Base-by-base conservation (phyloP, 2,888 invertebrate genomes). In the Boloria euphrosyne region DNA sequence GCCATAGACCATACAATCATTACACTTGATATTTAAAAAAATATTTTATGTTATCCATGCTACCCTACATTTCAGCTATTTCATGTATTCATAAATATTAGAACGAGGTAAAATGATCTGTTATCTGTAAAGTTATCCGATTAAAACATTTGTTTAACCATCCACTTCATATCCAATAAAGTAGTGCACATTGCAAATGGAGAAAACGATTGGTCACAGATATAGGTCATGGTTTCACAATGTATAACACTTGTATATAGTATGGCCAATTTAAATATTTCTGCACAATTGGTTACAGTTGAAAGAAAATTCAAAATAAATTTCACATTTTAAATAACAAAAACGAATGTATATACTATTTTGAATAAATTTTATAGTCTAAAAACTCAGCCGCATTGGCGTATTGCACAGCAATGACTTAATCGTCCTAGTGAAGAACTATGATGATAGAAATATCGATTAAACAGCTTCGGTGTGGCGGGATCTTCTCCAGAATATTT, bases 1-100 rank as follows among this genome's bases (percentile, higher is more conserved):
- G 85, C 78, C 77, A 82, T 75, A 81, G 76, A 84, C 80, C 78
- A 80, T 83, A 87, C 50, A 57, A 61, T 65, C 68, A 72, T 69
- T 70, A 71, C 71, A 67, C 59, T 27, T 47, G n/a, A 38, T 38
- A 38, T 46, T 57, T 46, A 22, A 43, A n/a, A 13, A 3, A 10
- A 5, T 27, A 31, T 10, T 27, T 49, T 49, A 49, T n/a, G 1
- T 7, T 38, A 6, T 31, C 27, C 14, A 47, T 59, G 22, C 22
- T 22, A 0, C 0, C 16, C 17, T 18, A 5, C n/a, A 16, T 27
- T n/a, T 43, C 17, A 2, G 1, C 4, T 47, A 16, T 16, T 47
- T 13, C n/a, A 7, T 47, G 13, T 38, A 6, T 5, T 14, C 13
- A 13, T 18, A 55, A 55, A 43, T 44, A 43, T 43, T 16, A 53